Evolutionary conservation across 2,797 vertebrate species (phyloP).

Genomic region (Cryptoblepharus egeriae): DNA sequence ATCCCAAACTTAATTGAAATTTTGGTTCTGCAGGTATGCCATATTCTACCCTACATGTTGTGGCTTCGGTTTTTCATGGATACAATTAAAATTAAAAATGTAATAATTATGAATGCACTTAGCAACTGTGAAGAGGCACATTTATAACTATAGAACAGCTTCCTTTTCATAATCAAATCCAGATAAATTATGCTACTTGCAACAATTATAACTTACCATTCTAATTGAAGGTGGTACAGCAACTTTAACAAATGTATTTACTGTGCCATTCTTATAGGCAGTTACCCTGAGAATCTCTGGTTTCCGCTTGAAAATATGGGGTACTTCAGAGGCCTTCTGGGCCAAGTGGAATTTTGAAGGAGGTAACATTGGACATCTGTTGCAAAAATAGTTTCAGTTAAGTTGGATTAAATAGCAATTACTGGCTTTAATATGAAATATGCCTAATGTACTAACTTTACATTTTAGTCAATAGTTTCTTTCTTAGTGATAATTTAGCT

Average conservation of each 20-base stretch:
- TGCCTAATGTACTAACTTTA: neutral
- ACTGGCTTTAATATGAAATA: neutral
- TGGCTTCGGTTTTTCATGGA: neutral
- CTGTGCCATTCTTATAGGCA: constrained; percentile 70
- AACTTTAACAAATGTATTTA: constrained; percentile 62
- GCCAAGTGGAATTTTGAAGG: constrained; percentile 52
- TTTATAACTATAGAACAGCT: constrained; percentile 4
- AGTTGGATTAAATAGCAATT: constrained; percentile 21
- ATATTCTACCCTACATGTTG: neutral
- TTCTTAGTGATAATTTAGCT: neutral
- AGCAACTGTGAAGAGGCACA: neutral
- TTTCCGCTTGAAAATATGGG: constrained; percentile 66
- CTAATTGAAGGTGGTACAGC: constrained; percentile 54
- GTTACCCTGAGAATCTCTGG: constrained; percentile 67
- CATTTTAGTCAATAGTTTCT: neutral
- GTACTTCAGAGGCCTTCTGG: constrained; percentile 36
- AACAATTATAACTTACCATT: constrained; percentile 53
- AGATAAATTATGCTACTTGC: constrained; percentile 18
- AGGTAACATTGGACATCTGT: constrained; percentile 46
- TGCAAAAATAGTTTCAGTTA: constrained; percentile 36
- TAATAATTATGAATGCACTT: neutral
- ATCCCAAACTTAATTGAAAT: constrained; percentile 10
- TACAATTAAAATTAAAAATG: neutral
- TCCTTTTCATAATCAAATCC: constrained; percentile 12
- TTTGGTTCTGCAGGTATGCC: constrained; percentile 14